Evolutionary conservation across 2,797 vertebrate genomes (phyloP).

Genomic region (Megaceryle alcyon): DNA sequence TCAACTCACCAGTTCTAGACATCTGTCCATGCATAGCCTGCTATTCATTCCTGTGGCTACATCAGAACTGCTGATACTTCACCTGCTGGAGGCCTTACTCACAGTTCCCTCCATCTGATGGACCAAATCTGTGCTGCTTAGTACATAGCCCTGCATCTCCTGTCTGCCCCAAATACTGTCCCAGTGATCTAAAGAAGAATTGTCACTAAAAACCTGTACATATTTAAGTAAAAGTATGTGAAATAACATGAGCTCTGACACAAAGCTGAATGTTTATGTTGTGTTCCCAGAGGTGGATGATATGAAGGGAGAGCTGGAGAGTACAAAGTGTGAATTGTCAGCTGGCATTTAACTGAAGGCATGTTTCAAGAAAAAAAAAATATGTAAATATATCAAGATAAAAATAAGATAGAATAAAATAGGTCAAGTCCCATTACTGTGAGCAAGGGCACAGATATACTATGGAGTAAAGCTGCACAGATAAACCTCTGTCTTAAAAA

Average conservation of each 20-base stretch:
- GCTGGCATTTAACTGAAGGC: neutral
- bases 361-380: neutral
- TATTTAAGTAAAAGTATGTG: neutral
- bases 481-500: neutral
- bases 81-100: neutral
- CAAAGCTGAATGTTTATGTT: neutral
- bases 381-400: neutral
- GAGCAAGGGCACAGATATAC: fast-evolving
- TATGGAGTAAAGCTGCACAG: neutral
- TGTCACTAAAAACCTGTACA: neutral
- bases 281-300: neutral
- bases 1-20: neutral
- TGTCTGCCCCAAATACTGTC: neutral
- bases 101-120: neutral
- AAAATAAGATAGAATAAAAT: neutral
- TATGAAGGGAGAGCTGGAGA: neutral
- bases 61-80: neutral
- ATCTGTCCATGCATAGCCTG: neutral
- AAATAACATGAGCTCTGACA: neutral
- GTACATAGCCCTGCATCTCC: neutral
- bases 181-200: neutral
- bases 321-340: neutral
- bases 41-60: neutral
- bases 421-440: neutral
- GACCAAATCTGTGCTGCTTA: neutral